Evolutionary conservation across 2,797 vertebrate genomes (phyloP).

Genomic region (Tokudaia tokunoshimensis): DNA sequence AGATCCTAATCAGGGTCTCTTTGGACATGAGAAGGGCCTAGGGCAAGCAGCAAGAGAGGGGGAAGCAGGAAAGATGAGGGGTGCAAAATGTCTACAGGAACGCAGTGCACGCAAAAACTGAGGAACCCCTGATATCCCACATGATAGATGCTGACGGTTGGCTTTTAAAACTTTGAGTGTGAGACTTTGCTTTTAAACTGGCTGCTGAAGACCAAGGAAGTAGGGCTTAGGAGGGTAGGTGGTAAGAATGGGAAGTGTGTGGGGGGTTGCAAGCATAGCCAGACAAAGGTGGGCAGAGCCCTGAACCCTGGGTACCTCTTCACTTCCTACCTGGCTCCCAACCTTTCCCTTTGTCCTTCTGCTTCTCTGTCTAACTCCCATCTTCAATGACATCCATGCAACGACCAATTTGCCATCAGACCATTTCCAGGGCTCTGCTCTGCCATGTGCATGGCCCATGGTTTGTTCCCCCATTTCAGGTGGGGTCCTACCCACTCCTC

Average conservation of each 20-base stretch:
- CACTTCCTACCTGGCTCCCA: neutral
- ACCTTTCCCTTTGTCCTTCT: neutral
- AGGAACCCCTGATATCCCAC: neutral
- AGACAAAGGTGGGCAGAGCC: neutral
- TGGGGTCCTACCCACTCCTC: neutral
- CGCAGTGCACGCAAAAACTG: neutral
- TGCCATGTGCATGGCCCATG: neutral
- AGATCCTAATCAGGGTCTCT: neutral
- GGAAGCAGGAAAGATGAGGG: neutral
- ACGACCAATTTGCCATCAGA: neutral
- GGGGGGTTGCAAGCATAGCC: too few species aligned
- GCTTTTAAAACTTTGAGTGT: neutral
- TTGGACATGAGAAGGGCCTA: neutral
- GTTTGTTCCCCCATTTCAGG: neutral
- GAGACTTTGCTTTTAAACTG: too few species aligned
- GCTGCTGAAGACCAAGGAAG: neutral
- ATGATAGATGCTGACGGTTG: neutral
- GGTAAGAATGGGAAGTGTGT: neutral
- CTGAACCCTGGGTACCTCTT: too few species aligned
- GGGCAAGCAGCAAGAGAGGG: neutral
- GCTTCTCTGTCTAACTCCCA: neutral
- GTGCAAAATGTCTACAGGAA: neutral
- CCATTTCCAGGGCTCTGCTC: neutral
- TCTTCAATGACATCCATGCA: neutral
- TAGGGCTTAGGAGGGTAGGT: neutral